Percentiles rank a stretch among this genome's conserved stretches.
These are phyloP conservation scores for Rhizoglyphus robini DNA, from an alignment of 1,140 invertebrate species.

Conservation along the genomic window DNA sequence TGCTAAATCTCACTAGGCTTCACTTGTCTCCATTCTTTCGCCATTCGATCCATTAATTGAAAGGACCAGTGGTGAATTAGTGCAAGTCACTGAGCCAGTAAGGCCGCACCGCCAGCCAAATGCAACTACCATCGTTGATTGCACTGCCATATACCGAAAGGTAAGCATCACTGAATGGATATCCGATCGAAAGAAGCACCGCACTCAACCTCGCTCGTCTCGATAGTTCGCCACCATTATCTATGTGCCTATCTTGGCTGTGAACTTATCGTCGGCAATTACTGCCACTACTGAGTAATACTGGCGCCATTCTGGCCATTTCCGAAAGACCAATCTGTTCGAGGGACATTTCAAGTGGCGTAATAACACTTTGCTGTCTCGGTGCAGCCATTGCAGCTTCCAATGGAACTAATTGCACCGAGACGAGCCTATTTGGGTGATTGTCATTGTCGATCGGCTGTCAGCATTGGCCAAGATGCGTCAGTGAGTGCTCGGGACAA, in stretches of 20 bases:
- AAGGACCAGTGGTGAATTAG: neutral
- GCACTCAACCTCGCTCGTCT: neutral
- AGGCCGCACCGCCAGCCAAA: neutral
- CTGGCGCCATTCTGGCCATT: too few species aligned
- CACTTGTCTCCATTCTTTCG: constrained; percentile 5
- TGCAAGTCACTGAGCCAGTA: neutral
- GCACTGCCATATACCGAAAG: neutral
- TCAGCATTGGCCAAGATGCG: too few species aligned
- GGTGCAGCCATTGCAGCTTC: too few species aligned
- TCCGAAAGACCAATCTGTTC: too few species aligned
- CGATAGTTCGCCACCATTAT: neutral
- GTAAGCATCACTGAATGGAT: neutral
- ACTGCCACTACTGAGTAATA: too few species aligned
- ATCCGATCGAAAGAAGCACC: neutral
- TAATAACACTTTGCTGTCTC: too few species aligned
- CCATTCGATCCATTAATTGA: neutral
- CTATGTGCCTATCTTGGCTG: neutral
- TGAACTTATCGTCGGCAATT: neutral
- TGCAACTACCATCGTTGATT: neutral
- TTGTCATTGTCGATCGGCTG: too few species aligned
- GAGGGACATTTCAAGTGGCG: too few species aligned
- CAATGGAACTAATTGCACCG: too few species aligned
- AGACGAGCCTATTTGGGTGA: too few species aligned
- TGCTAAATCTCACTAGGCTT: neutral
- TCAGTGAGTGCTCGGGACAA: too few species aligned